Percentiles rank a stretch among this genome's conserved stretches.
Conservation (phyloP, 1,140 invertebrate species). For the Diplogasteroides magnus region DNA sequence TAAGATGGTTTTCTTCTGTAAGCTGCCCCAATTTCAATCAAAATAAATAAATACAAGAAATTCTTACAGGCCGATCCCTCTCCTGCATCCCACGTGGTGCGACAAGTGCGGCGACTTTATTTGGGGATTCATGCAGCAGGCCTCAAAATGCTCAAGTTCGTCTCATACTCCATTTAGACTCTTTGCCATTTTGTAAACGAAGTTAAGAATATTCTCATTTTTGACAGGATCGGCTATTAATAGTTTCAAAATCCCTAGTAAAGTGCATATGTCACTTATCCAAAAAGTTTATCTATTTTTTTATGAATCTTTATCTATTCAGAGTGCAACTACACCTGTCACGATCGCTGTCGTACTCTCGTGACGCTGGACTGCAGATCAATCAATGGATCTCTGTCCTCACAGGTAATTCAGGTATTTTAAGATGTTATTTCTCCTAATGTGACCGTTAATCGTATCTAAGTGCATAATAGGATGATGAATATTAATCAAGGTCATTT, state of each 20-base stretch:
- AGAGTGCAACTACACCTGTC: conserved; percentile 63
- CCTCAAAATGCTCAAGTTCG: conserved; percentile 56
- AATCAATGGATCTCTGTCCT: conserved; percentile 13
- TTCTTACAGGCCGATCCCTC: conserved; percentile 23
- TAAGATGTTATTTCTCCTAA: not conserved
- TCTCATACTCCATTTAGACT: no score
- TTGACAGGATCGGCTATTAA: no score
- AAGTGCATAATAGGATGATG: not conserved
- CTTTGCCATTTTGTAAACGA: no score
- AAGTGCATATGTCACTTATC: no score
- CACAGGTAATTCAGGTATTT: not conserved
- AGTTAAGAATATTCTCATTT: no score
- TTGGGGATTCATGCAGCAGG: conserved; percentile 59
- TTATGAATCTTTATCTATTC: conserved; percentile 17
- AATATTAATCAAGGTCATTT: not conserved
- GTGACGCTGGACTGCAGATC: conserved; percentile 60
- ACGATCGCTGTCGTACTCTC: conserved; percentile 58
- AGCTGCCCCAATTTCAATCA: not conserved
- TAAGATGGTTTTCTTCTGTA: no score
- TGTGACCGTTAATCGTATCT: not conserved
- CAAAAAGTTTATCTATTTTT: no score
- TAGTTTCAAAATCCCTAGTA: no score
- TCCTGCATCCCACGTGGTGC: conserved; percentile 59
- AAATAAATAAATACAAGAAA: not conserved
- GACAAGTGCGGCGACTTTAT: conserved; percentile 62